phyloP scores from a whole-genome alignment of 2,113 vertebrate genomes.

The Rhombomys opimus region DNA sequence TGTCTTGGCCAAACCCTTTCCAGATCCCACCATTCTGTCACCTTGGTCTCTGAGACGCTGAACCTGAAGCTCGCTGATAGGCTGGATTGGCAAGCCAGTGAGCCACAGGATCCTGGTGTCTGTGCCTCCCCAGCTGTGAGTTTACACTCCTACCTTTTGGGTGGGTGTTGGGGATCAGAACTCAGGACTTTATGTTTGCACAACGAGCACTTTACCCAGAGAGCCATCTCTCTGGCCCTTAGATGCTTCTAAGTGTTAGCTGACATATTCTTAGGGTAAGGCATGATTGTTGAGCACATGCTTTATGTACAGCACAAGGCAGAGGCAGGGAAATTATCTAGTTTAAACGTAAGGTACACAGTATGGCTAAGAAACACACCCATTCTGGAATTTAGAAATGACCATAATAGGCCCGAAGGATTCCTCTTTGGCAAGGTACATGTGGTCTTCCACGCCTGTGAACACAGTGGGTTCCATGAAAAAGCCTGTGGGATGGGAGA shows the following conservation, averaged over 20 bases:
- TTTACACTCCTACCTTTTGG: no score
- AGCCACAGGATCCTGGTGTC: not conserved
- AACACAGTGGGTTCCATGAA: constrained; percentile 93
- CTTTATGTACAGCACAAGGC: not conserved
- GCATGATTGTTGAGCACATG: not conserved
- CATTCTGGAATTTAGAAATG: constrained; percentile 96
- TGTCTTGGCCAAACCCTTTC: not conserved
- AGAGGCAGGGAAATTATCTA: not conserved
- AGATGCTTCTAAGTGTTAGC: not conserved
- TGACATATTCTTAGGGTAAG: not conserved
- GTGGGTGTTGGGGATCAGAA: not conserved
- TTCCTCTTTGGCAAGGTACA: constrained; percentile 90
- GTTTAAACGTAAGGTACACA: not conserved
- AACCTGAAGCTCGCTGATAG: not conserved
- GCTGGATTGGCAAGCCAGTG: not conserved
- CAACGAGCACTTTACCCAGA: not conserved
- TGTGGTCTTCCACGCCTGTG: constrained; percentile 90
- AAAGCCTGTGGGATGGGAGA: constrained; percentile 84
- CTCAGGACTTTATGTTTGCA: not conserved
- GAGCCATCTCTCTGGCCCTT: not conserved
- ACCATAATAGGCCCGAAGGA: constrained; percentile 98
- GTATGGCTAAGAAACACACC: constrained; percentile 86
- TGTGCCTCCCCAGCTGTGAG: no score
- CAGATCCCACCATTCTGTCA: not conserved
- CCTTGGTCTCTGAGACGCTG: not conserved